Base-by-base conservation (phyloP, 2,113 vertebrate species). In the Tor tambroides region DNA sequence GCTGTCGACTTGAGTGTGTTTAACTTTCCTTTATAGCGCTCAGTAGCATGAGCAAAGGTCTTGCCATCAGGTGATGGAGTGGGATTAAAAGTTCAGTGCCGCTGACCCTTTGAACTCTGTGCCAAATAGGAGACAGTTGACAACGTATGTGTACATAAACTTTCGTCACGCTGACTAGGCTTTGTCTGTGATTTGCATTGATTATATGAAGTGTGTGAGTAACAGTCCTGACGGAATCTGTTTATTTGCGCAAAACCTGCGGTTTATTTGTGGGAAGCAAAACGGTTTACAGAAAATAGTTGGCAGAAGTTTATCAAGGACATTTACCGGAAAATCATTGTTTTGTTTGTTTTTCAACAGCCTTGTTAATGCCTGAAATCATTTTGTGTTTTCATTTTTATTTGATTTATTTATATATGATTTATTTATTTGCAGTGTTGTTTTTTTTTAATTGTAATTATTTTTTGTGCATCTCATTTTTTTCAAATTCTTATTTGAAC, bases 21-120 rank as follows among this genome's bases (percentile, higher is more conserved):
- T 87, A 65, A 76, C 26, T 84, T 85, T 85, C 51, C 49, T 75
- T 69, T 19, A 65, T 30, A 32, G 49, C 46, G 30, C 63, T 26
- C 35, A 32, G 71, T 15, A 75, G 63, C 30, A 30, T 51, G 89
- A 69, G 83, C 87, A 90, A 85, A 87, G 89, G 88, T 82, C 63
- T 61, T 14, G 30, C 9, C 59, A 69, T 78, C 86, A 87, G 86
- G 86, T 75, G 86, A 87, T 87, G 12, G 23, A 56, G 51, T 41
- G 65, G 65, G 84, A 76, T 88, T 23, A 71, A 9, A 61, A 83
- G 78, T 80, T 49, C 74, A 75, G 59, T 81, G 32, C 19, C 61
- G 26, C 8, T 79, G 85, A 87, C 85, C 87, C 85, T 89, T 87
- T 87, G 78, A 86, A 84, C 78, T 46, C 51, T 79, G 38, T 38